Evolutionary conservation across 2,113 vertebrate species (phyloP), one percentile per base, ranked within the genome.

Genomic region (Syngnathus typhle): DNA sequence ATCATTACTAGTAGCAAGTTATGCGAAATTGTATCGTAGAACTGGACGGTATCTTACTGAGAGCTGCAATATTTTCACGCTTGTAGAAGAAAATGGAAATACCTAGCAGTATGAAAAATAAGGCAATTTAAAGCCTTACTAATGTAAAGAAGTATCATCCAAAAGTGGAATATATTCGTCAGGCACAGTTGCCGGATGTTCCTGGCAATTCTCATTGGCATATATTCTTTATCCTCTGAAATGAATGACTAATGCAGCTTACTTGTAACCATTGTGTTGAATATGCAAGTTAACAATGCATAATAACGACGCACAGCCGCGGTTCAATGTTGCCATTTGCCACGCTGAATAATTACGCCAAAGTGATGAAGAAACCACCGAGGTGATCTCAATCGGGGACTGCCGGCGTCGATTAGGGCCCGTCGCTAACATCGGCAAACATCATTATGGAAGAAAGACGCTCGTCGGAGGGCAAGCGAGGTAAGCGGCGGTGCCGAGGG

Each of bases 391-490:
- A 71, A 36, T 71, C 83, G 27, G 32, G 27, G 27, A 58, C 27
- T 73, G 82, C 72, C 23, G 38, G 73, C 54, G 75, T 75, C 84
- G 79, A 87, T 88, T 85, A 82, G 79, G 52, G 37, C 73, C 75
- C 78, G 77, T 82, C 77, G 75, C 74, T 75, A 79, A 82, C 75
- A n/a, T n/a, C 76, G 51, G 69, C 44, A 78, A 68, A 81, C 71
- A 79, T 83, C 85, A 82, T 84, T 79, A 83, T 81, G 73, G 79
- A 64, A 77, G 80, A 74, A 43, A 82, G 74, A 85, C 76, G 83
- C 85, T 87, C 18, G 87, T 36, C 77, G 69, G 68, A 84, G 79
- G 75, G 74, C 70, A 81, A 82, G 80, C 82, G 78, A 87, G 85
- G 83, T 87, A 80, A 77, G 70, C 74, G 54, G 60, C 21, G 55